Evolutionary conservation across 2,888 invertebrate genomes (phyloP), one percentile per base, ranked within the genome.

Genomic region (Phyllotreta striolata): DNA sequence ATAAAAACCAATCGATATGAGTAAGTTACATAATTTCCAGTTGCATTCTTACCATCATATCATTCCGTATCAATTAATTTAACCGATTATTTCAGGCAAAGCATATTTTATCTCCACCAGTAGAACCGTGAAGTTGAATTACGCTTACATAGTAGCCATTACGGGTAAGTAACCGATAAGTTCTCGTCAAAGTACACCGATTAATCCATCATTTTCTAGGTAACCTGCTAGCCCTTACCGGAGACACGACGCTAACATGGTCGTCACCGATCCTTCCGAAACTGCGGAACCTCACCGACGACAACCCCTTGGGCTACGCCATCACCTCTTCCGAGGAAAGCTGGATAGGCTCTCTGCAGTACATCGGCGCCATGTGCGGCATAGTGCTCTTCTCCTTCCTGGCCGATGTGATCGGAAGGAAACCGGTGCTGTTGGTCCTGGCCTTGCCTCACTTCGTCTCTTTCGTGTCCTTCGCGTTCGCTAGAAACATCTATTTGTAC

Each of bases 361-460:
- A 83, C 0, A 62, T 84, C 51, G 85, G 85, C 5, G 83, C 84
- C 1, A 78, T 81, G 40, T 64, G 82, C 80, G 91, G 91, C 1
- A 89, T 90, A 0, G 88, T 91, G 74, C 76, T 86, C n/a, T 89
- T 89, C 0, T 90, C 90, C 24, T 85, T 85, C 10, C 79, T 87
- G 2, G 87, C 89, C 0, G 86, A 89, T 52, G 85, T 81, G 69
- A 81, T 88, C 61, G 91, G 91, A 0, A 83, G 91, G 12, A 91
- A 89, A 81, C 85, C 84, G 83, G 85, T 88, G 1, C 81, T 92
- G n/a, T 76, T 91, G 7, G 79, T 85, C 7, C 84, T 88, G 34
- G 82, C 87, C 0, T 69, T 89, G 0, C 90, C 92, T 0, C 88
- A 89, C 60, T 78, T 89, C 37, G 47, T 88, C 0, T 91, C 74